Evolutionary conservation across 2,797 vertebrate genomes (phyloP).

Genomic region (Vipera latastei): DNA sequence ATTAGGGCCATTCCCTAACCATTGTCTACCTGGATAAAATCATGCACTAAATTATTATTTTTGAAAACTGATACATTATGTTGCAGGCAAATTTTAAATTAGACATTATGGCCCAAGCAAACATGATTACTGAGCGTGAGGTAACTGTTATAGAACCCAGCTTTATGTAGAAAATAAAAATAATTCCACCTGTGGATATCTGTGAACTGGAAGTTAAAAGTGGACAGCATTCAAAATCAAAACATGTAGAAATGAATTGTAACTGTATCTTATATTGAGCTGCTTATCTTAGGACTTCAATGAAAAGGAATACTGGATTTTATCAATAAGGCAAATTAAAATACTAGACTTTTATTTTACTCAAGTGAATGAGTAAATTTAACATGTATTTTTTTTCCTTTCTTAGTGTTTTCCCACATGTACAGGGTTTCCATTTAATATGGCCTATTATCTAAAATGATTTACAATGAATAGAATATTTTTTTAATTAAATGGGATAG

Average conservation of each 20-base stretch:
- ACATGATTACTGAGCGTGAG: neutral
- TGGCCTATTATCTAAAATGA: neutral
- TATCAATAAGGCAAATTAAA: neutral
- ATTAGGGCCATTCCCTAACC: neutral
- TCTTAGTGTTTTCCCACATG: neutral
- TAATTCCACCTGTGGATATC: neutral
- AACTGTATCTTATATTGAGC: neutral
- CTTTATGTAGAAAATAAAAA: neutral
- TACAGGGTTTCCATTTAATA: neutral
- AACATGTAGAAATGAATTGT: neutral
- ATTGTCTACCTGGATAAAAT: neutral
- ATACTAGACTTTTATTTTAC: neutral
- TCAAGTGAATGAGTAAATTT: neutral
- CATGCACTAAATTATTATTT: neutral
- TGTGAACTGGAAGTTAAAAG: neutral
- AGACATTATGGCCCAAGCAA: neutral
- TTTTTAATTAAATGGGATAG: neutral
- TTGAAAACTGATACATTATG: neutral
- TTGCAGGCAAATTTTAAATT: neutral
- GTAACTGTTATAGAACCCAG: neutral
- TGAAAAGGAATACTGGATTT: neutral
- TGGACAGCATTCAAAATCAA: neutral
- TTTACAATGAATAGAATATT: neutral
- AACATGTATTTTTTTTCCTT: neutral
- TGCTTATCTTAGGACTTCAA: neutral